Base-by-base conservation (phyloP, 2,113 vertebrate species). In the Talpa occidentalis region DNA sequence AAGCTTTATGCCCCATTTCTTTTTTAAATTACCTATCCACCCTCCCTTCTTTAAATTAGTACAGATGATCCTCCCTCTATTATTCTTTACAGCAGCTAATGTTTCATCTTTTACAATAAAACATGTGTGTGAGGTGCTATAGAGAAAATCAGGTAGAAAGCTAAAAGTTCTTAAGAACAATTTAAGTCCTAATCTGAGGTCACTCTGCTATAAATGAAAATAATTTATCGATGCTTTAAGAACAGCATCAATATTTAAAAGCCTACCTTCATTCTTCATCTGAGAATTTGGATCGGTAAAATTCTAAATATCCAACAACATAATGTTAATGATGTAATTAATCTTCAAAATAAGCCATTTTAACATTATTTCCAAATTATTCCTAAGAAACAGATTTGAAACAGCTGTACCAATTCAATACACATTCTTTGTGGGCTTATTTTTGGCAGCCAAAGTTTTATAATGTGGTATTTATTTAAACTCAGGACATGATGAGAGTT, bases 381-480 rank as follows among this genome's bases (percentile, higher is more conserved):
- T 95, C 70, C 91, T 91, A 52, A 96, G 94, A 96, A 97, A 95
- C 91, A 93, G 94, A 97, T 97, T 96, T 93, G 82, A 97, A 96
- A 95, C 96, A 97, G 96, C 96, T 96, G 96, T 92, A 95, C 88
- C 93, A 91, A 97, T 93, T 95, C 94, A 97, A 96, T 97, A 94
- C 95, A 94, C 96, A 96, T 96, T 97, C 95, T 92, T 97, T 96
- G 94, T 95, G 95, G 96, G 97, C 88, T 96, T 94, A 95, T 86
- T 97, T 97, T 96, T 96, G 97, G 96, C 94, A 96, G 94, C 32
- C 90, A 40, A 95, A 94, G 93, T 97, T 96, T 95, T 97, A 94
- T 97, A 96, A 96, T 95, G 96, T 93, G 96, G 89, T 93, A 96
- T 96, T 97, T 97, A 95, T 97, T 97, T 97, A 95, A 96, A 96